Percentiles rank a stretch among this genome's conserved stretches.
Conservation (phyloP, 2,888 invertebrate species). For the Spialia ferax region DNA sequence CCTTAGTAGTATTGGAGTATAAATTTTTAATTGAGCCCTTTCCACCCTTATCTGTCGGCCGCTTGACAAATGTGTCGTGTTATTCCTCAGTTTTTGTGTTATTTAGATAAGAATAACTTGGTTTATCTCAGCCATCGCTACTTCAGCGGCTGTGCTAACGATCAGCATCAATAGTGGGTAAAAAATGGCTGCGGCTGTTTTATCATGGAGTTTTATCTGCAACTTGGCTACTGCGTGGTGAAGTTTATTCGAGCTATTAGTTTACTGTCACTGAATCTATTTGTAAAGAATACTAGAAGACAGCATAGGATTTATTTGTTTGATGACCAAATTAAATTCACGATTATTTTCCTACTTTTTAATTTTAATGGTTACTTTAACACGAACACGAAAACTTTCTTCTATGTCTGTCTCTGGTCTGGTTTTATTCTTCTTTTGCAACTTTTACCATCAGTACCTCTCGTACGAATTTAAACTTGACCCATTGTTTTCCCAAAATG, state of each 20-base stretch:
- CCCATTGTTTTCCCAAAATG: no score
- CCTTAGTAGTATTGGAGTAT: constrained; percentile 48
- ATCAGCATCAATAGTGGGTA: constrained; percentile 19
- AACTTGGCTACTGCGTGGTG: constrained; percentile 10
- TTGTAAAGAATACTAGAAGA: not conserved
- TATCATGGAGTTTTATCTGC: constrained; percentile 24
- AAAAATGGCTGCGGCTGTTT: constrained; percentile 19
- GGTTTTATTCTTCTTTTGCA: no score
- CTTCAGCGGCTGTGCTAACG: constrained; percentile 25
- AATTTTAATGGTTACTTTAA: no score
- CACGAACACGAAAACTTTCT: no score
- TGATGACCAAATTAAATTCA: not conserved
- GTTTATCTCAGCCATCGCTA: constrained; percentile 32
- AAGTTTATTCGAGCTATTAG: not conserved
- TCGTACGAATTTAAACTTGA: no score
- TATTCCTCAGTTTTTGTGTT: constrained; percentile 42
- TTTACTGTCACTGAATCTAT: not conserved
- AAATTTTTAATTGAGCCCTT: constrained; percentile 53
- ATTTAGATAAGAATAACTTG: constrained; percentile 36
- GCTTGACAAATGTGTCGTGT: constrained; percentile 52
- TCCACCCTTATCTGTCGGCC: constrained; percentile 45
- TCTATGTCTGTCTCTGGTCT: no score
- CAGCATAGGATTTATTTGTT: not conserved
- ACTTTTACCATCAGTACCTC: no score
- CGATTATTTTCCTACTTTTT: no score